These are phyloP conservation scores for Cacatua alba DNA, from an alignment of 2,113 vertebrate genomes.

Conservation along the genomic window DNA sequence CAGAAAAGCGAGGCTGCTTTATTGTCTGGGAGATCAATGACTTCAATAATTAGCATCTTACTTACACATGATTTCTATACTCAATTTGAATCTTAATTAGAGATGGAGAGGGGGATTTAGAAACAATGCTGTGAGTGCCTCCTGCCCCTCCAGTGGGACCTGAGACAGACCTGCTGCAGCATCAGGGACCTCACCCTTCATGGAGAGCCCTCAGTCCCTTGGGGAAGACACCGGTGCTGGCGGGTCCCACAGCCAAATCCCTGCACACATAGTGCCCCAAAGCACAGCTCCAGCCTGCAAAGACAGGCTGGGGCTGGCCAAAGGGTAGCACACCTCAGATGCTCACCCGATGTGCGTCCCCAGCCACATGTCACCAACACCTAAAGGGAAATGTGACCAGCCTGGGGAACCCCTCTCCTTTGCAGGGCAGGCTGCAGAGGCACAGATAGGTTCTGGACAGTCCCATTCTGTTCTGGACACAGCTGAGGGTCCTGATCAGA, in stretches of 20 bases:
- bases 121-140: not conserved
- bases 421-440: not conserved
- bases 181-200: not conserved
- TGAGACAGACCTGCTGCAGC: not conserved
- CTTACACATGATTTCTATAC: constrained; percentile 59
- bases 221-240: fast-evolving
- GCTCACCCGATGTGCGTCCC: fast-evolving
- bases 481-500: not conserved
- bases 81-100: constrained; percentile 67
- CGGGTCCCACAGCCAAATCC: not conserved
- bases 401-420: not conserved
- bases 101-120: not conserved
- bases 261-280: fast-evolving
- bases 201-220: fast-evolving
- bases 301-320: not conserved
- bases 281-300: not conserved
- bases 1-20: not conserved
- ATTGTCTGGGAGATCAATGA: constrained; percentile 62
- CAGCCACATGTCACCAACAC: not conserved
- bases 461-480: not conserved
- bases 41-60: constrained; percentile 68
- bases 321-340: fast-evolving
- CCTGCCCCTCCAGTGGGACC: not conserved
- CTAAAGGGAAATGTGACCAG: not conserved
- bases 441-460: fast-evolving